Evolutionary conservation across 2,888 invertebrate species (phyloP).

Genomic region (Gibbula magus): DNA sequence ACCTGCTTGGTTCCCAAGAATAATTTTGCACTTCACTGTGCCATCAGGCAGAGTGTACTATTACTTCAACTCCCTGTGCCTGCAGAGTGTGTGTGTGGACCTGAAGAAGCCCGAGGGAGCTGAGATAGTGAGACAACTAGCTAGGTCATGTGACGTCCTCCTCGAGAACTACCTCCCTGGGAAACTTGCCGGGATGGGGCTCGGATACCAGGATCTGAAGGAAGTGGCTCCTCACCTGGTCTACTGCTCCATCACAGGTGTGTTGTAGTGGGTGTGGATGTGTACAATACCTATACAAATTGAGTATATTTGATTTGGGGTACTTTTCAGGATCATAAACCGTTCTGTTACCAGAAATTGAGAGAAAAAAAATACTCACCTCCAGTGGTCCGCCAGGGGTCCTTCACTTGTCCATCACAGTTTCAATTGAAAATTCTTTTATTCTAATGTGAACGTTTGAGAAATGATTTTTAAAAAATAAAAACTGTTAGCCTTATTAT

Average conservation of each 20-base stretch:
- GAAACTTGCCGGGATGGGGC: constrained; percentile 83
- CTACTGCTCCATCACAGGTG: constrained; percentile 92
- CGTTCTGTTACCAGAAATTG: too few relatives aligned
- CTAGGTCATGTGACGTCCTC: constrained; percentile 87
- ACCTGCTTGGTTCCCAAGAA: neutral
- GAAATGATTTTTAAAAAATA: too few relatives aligned
- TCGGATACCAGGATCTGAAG: constrained; percentile 87
- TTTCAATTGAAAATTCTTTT: too few relatives aligned
- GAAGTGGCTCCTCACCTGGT: constrained; percentile 85
- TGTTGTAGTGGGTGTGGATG: neutral
- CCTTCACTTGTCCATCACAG: too few relatives aligned
- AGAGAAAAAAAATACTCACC: too few relatives aligned
- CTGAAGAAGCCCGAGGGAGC: constrained; percentile 83
- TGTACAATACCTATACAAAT: too few relatives aligned
- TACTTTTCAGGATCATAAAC: too few relatives aligned
- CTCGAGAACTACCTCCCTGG: constrained; percentile 97
- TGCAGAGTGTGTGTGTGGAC: constrained; percentile 87
- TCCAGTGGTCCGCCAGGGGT: too few relatives aligned
- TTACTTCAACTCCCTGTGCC: constrained; percentile 16
- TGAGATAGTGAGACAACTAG: constrained; percentile 79
- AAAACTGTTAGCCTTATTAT: too few relatives aligned
- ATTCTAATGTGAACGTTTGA: too few relatives aligned
- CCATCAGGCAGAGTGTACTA: neutral
- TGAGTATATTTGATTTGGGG: too few relatives aligned
- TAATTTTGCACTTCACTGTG: neutral